Base-by-base conservation (phyloP, 2,113 vertebrate genomes). In the Pluvianellus socialis region DNA sequence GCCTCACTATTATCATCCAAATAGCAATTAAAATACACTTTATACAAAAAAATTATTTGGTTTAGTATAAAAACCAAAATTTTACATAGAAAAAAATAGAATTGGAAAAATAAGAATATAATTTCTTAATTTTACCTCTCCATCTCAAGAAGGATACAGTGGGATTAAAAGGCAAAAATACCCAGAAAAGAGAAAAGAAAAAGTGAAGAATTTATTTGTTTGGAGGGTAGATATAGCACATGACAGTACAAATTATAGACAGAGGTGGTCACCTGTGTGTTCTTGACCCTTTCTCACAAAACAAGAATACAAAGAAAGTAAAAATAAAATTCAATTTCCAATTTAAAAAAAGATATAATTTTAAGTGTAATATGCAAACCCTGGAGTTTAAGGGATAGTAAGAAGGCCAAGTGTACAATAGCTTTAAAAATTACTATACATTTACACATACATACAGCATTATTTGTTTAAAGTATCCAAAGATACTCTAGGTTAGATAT, bases 1-100 rank as follows among this genome's bases (percentile, higher is more conserved):
- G 47, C 14, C 44, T 82, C 17, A 22, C 11, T 91, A 58, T n/a
- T 42, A 73, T 35, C 27, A 79, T 5, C 6, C 8, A 18, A 80
- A 42, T 9, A 56, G 5, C 8, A 66, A 58, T 62, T 66, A 32
- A 4, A 53, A 16, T 18, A 27, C 2, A 38, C 10, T 63, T 55
- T n/a, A 44, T 28, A n/a, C 7, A 79, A 27, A 74, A 38, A 53
- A 32, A 53, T 27, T 0, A 14, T 4, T 1, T 0, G 1, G 3
- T 62, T 75, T 32, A 50, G n/a, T 94, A 44, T 28, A 62, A 50
- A 18, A 70, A 14, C 7, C 3, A 73, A 50, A 65, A 53, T 27
- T 72, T 68, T 35, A 49, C 2, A 30, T 18, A 33, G 24, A 6
- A 12, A 62, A 61, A 81, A 76, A 20, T 1, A 83, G 7, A 79